A percentile compares a stretch with the other conserved stretches of the same genome.
phyloP scores from a whole-genome alignment of 2,113 vertebrate species.

The Octodon degus region DNA sequence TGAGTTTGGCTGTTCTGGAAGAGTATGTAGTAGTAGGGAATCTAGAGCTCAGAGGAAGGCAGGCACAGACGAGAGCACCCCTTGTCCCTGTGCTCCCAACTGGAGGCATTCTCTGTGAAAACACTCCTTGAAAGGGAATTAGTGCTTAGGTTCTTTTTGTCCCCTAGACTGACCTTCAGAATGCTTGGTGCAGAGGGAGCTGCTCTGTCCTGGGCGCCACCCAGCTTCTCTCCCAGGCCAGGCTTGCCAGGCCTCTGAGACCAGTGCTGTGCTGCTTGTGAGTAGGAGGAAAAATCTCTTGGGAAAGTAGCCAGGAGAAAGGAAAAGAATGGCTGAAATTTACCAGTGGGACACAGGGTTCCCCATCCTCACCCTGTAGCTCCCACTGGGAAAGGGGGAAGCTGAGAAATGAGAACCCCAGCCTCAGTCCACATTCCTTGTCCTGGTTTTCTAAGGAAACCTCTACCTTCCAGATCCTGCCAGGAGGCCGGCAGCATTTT shows the following conservation, averaged over 20 bases:
- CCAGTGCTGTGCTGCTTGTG: conserved; percentile 1
- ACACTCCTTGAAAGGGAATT: neutral
- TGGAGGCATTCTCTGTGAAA: neutral
- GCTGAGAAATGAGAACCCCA: neutral
- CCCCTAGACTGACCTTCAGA: conserved; percentile 63
- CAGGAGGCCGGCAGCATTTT: conserved; percentile 75
- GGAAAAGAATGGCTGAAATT: neutral
- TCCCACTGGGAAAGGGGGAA: conserved; percentile 8
- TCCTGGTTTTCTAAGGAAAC: conserved; percentile 70
- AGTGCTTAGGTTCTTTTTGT: conserved; percentile 7
- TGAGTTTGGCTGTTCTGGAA: neutral
- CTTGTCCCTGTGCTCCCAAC: neutral
- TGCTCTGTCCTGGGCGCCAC: conserved; percentile 45
- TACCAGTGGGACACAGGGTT: neutral
- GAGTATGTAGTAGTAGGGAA: neutral
- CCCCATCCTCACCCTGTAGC: neutral
- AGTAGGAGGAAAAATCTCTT: conserved; percentile 56
- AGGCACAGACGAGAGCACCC: neutral
- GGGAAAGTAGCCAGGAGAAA: conserved; percentile 67
- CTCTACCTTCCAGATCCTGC: conserved; percentile 75
- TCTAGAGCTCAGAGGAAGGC: neutral
- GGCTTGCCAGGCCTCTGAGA: conserved; percentile 51
- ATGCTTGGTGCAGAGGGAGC: conserved; percentile 45
- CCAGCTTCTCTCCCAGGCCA: conserved; percentile 57
- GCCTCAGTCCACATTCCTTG: neutral